Conservation (phyloP, 2,888 invertebrate species). For the Brachyopa scutellaris region DNA sequence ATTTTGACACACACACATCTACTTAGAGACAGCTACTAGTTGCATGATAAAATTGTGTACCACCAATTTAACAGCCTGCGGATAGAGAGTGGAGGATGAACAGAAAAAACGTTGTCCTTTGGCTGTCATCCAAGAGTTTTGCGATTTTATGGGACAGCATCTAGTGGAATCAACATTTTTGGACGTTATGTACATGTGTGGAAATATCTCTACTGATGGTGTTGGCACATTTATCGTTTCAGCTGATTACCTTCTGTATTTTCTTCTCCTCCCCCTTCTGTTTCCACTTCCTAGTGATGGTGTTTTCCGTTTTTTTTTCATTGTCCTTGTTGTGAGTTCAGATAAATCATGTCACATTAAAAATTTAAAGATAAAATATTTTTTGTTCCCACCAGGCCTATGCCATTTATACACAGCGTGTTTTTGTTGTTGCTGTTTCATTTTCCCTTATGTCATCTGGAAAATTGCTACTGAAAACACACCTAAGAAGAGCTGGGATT, state of each 20-base stretch:
- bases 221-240: constrained; percentile 60
- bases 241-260: constrained; percentile 59
- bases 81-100: neutral
- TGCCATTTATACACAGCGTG: too few relatives aligned
- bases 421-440: neutral
- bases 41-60: constrained; percentile 35
- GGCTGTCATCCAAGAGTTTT: constrained; percentile 55
- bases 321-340: constrained; percentile 20
- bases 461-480: constrained; percentile 50
- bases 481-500: too few relatives aligned
- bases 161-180: constrained; percentile 44
- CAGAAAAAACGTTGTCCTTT: constrained; percentile 14
- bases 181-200: constrained; percentile 1
- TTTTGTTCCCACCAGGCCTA: too few relatives aligned
- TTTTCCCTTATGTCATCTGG: constrained; percentile 48
- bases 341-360: constrained; percentile 48
- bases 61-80: constrained; percentile 48
- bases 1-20: too few relatives aligned
- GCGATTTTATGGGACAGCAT: constrained; percentile 37
- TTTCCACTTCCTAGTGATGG: too few relatives aligned
- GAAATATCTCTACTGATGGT: too few relatives aligned
- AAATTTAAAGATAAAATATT: too few relatives aligned
- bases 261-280: neutral
- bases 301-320: neutral
- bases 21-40: constrained; percentile 11